phyloP scores from a whole-genome alignment of 2,797 vertebrate species.

The Aldrovandia affinis region DNA sequence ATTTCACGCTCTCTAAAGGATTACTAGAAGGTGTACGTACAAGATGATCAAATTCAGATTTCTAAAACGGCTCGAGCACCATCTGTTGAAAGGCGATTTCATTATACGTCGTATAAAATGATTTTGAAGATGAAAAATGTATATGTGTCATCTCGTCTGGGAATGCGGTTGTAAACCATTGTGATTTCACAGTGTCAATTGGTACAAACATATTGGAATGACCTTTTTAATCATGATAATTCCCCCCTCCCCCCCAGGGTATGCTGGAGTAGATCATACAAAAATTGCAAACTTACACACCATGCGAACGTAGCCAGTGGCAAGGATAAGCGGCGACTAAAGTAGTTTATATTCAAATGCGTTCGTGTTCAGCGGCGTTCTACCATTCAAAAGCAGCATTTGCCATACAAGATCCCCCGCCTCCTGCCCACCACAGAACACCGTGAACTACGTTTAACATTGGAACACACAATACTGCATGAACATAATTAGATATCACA shows the following conservation, averaged over 20 bases:
- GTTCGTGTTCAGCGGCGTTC: constrained; percentile 28
- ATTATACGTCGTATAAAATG: constrained; percentile 32
- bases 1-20: constrained; percentile 45
- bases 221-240: constrained; percentile 72
- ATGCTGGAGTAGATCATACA: constrained; percentile 69
- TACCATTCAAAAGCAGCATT: constrained; percentile 11
- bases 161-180: constrained; percentile 28
- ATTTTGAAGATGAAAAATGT: constrained; percentile 29
- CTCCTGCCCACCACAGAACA: background rate
- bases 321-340: constrained; percentile 23
- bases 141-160: constrained; percentile 22
- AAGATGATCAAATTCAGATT: constrained; percentile 30
- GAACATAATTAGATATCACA: constrained; percentile 52
- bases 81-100: constrained; percentile 39
- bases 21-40: constrained; percentile 35
- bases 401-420: constrained; percentile 5
- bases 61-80: constrained; percentile 22
- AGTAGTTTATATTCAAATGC: constrained; percentile 38
- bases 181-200: constrained; percentile 29
- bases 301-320: constrained; percentile 33
- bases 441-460: constrained; percentile 32
- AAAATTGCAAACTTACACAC: constrained; percentile 54
- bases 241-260: constrained; percentile 72
- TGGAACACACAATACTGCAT: constrained; percentile 40
- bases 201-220: constrained; percentile 68